A percentile compares a stretch with the other conserved stretches of the same genome.
Conservation (phyloP, 2,113 vertebrate species). For the Eubucco bourcierii region DNA sequence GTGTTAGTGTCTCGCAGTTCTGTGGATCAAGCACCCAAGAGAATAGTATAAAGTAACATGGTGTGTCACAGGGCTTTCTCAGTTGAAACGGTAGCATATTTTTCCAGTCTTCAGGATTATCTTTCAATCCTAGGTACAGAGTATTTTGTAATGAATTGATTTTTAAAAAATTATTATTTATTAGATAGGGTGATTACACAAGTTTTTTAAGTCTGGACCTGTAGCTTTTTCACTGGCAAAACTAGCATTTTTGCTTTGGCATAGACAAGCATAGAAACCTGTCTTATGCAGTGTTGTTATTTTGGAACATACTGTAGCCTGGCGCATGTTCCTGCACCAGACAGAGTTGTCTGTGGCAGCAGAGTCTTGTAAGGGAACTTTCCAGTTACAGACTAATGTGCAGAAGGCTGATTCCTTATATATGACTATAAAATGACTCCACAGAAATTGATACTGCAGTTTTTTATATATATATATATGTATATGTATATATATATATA, state of each 20-base stretch:
- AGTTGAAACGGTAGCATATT: neutral
- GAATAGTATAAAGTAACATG: neutral
- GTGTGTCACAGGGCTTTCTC: neutral
- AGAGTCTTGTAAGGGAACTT: neutral
- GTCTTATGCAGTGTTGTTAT: neutral
- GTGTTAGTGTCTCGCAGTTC: neutral
- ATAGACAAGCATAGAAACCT: neutral
- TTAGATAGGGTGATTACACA: neutral
- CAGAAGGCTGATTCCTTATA: neutral
- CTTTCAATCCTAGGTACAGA: neutral
- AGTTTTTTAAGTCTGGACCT: neutral
- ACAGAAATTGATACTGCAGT: neutral
- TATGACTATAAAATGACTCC: neutral
- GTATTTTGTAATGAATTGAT: neutral
- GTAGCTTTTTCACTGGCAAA: neutral
- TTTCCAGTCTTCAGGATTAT: neutral
- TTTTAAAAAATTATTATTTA: neutral
- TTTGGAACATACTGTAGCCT: conserved; percentile 3
- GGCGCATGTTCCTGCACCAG: neutral
- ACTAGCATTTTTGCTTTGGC: neutral
- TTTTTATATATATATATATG: rapidly evolving
- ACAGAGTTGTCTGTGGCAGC: neutral
- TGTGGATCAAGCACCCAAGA: neutral
- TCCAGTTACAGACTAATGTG: neutral
- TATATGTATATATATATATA: too few relatives aligned